Evolutionary conservation across 2,888 invertebrate genomes (phyloP), one percentile per base, ranked within the genome.

Genomic region (Dastarcus helophoroides): DNA sequence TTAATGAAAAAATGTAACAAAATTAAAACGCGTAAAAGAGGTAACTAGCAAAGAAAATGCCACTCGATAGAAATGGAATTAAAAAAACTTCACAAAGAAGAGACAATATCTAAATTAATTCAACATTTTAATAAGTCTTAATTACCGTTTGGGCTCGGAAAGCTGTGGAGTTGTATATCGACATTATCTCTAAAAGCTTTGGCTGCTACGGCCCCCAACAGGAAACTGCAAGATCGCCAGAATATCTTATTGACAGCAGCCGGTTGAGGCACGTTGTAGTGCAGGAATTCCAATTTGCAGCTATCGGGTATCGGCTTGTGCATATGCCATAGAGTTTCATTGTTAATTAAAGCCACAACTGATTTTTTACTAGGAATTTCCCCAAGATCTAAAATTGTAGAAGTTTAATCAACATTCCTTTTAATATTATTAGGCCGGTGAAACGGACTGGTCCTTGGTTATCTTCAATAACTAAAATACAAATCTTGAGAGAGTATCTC

Each of bases 191-290:
- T 89, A 58, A 97, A 94, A 0, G 82, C 76, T 2, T 68, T 66
- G 13, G 78, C 73, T 0, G 81, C 68, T 2, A 82, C 74, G 5
- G 83, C 79, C 0, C 95, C 95, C 4, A 97, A 63, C 43, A 93
- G 63, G 47, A 94, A 77, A 0, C 91, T 89, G 55, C 94, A 90
- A 0, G 85, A 81, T 31, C 93, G 67, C 95, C 95, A 97, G 59
- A 91, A 95, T 0, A 85, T 80, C 47, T 75, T 76, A 57, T 84
- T 85, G 1, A 79, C 76, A 26, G 65, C 62, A 32, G 63, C 63
- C 0, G 71, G 72, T 33, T 76, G 71, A 0, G 68, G 51, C 29
- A 73, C 69, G 29, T 69, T 71, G 63, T 76, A 82, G 54, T 75
- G 73, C 45, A 71, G 62, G 4, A 72, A 67, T 47, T 69, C 64